Evolutionary conservation across 2,113 vertebrate genomes (phyloP), one percentile per base, ranked within the genome.

Genomic region (Anseranas semipalmata): DNA sequence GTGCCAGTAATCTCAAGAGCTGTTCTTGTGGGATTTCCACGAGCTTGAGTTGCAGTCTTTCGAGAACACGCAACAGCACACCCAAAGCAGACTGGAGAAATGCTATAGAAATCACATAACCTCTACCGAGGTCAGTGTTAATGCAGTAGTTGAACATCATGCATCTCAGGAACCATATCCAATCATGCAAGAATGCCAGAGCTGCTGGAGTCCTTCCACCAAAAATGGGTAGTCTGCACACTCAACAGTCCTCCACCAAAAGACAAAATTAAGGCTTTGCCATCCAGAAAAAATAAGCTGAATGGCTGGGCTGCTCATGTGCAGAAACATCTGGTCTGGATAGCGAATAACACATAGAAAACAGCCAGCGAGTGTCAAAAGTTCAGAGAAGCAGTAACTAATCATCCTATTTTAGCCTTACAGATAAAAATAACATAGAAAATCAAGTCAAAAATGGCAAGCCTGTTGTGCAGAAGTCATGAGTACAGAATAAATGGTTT

Each of bases 241-340:
- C 50, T 77, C 41, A 55, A 46, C 92, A 14, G 45, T 52, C 37
- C 48, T 77, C 76, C 55, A 83, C 11, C 65, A 46, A 30, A 78
- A 56, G 56, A 56, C 6, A 88, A 94, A 94, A 93, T 86, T 24
- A 74, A 78, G 50, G 46, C 71, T 83, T 89, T 90, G 39, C 60
- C 39, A 86, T 92, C 93, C 78, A 95, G 59, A 77, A 39, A 55
- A n/a, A 93, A 46, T 30, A 92, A 78, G 39, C 56, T 90, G 73
- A 63, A 60, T 78, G 60, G 20, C 65, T 86, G 65, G 33, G 76
- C 2, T 1, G 46, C 32, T 94, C 4, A 1, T 65, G 37, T 81
- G 88, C 82, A 90, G 63, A 92, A 93, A 93, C 88, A 96, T 96
- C 88, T 96, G 90, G 77, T 41, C 65, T 74, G 79, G 39, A 63